Base-by-base conservation (phyloP, 2,888 invertebrate species). In the Nebria salina region DNA sequence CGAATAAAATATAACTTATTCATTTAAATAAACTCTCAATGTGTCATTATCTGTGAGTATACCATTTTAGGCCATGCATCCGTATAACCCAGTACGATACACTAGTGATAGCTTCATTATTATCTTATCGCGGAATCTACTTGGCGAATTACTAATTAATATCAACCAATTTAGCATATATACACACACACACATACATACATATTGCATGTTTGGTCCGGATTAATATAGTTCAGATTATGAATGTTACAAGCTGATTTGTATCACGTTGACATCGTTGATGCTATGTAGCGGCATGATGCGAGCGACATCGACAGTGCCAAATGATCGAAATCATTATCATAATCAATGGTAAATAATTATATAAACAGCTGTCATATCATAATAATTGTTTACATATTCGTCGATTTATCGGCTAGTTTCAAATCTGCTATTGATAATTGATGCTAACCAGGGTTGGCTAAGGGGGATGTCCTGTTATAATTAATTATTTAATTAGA, bases 161-260 rank as follows among this genome's bases (percentile, higher is more conserved):
- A 81, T 81, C 81, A 81, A 75, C 81, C 76, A 81, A 81, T 81
- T 81, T 81, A 81, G 81, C 81, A 76, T 81, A 81, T 81, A 80
- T 64, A 80, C 75, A 54, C 54, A 54, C 7, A 54, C 54, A 54
- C 54, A 54, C 54, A 20, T 20, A 54, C 54, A 20, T 20, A 54
- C 54, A 80, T 80, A 80, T 79, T 75, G 80, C 80, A 13, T 80
- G 75, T 80, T 80, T 70, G 75, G 74, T 75, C 75, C 68, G 75
- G 80, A 80, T 80, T 54, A 80, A 80, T 80, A 80, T 80, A 75
- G 70, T 66, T 15, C 72, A 70, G 80, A 75, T 80, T 80, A 80
- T 80, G 72, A 41, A 73, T 73, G 43, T 43, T 43, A 73, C 43
- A 73, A 25, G 9, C 43, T 42, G 41, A 73, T 73, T 15, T 7